Evolutionary conservation across 2,888 invertebrate species (phyloP), one percentile per base, ranked within the genome.

Genomic region (Heliconius cydno): DNA sequence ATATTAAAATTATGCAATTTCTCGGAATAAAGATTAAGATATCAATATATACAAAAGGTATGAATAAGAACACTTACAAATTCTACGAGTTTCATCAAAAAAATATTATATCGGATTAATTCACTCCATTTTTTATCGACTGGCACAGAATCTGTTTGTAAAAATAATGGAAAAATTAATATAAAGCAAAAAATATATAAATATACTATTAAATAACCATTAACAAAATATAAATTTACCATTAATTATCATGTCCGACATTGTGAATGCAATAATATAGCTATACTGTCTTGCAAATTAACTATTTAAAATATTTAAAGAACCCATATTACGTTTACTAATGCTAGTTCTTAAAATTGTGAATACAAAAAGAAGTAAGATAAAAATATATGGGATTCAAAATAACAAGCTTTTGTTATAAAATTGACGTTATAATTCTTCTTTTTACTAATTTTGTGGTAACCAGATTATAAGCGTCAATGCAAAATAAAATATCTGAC

Each of bases 181-280:
- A 66, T 41, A 52, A 22, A 19, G 6, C 25, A 66, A 75, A 65
- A 38, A 25, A 19, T 19, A 46, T n/a, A 46, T 65, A 46, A 7
- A 15, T 9, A 12, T 15, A 65, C 25, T 22, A 60, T 60, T 60
- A 10, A 60, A n/a, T 60, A 3, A 60, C 1, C 12, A 60, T n/a
- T 12, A 41, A 41, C 65, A 7, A 68, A 46, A 13, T 66, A 25
- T 60, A 76, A 77, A 77, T 76, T 86, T 89, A 93, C 94, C 94
- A 86, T 94, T 94, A 89, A 94, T 94, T 85, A 94, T 94, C 92
- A 94, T 93, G 88, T 94, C 94, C 84, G 94, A 94, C 94, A 94
- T 94, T 77, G 78, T 81, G 65, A 10, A 46, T 70, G 63, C 13
- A 4, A 4, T 41, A 22, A 73, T 46, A 72, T 30, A 30, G 12